Conservation (phyloP, 2,797 vertebrate genomes). For the Neosalanx taihuensis region DNA sequence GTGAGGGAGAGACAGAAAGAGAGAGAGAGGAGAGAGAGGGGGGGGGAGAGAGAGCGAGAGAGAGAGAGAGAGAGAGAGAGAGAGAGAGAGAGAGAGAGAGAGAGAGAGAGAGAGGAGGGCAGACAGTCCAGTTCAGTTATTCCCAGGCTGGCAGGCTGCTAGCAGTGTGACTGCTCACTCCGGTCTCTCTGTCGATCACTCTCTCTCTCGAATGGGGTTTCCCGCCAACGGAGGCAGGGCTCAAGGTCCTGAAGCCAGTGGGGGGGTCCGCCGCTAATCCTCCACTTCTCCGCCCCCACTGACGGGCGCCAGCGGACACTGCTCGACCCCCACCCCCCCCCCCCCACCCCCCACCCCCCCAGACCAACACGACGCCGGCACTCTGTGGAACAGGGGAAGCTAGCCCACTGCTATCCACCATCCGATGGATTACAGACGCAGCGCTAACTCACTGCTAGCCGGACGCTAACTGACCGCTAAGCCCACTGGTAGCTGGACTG, state of each 20-base stretch:
- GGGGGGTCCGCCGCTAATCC: constrained; percentile 48
- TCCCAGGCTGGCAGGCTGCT: constrained; percentile 58
- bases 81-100: neutral
- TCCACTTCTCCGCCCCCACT: constrained; percentile 16
- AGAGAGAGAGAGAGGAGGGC: neutral
- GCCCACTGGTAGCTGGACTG: neutral
- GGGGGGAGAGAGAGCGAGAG: neutral
- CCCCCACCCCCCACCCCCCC: neutral
- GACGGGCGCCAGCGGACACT: neutral
- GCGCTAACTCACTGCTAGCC: constrained; percentile 43
- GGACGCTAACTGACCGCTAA: constrained; percentile 9
- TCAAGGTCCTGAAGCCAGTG: constrained; percentile 56
- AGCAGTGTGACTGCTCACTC: constrained; percentile 59
- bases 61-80: neutral
- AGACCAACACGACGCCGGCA: constrained; percentile 18
- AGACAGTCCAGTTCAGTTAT: constrained; percentile 47
- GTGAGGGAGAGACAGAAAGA: neutral
- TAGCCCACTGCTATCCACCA: constrained; percentile 32
- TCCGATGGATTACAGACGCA: constrained; percentile 58
- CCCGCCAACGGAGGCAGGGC: constrained; percentile 46
- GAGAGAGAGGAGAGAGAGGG: neutral
- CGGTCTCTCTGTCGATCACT: constrained; percentile 35
- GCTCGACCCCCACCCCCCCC: neutral
- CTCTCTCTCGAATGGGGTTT: constrained; percentile 59
- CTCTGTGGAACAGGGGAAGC: constrained; percentile 16